phyloP scores from a whole-genome alignment of 2,888 invertebrate genomes.

The Agapostemon virescens region DNA sequence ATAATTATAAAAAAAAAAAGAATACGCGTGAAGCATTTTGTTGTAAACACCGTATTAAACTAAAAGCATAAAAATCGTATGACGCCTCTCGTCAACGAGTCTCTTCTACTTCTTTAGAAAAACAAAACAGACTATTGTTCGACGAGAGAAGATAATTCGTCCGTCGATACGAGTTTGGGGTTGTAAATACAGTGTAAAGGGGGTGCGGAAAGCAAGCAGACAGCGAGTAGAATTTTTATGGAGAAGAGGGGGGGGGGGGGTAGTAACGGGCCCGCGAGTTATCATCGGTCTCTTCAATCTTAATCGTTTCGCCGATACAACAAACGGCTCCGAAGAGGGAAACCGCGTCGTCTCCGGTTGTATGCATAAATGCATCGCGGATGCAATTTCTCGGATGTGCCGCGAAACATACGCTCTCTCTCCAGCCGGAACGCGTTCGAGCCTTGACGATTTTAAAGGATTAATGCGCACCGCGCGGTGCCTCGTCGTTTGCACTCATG shows the following conservation, averaged over 20 bases:
- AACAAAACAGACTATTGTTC: not conserved
- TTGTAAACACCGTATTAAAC: not conserved
- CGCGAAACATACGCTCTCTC: constrained; percentile 20
- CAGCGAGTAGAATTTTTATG: not conserved
- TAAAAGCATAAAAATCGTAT: not conserved
- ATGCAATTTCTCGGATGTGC: constrained; percentile 10
- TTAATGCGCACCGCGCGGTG: constrained; percentile 39
- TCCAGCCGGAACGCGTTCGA: constrained; percentile 8
- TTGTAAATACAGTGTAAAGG: not conserved
- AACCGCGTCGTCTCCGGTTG: not conserved
- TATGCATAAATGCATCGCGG: constrained; percentile 12
- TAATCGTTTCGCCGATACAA: constrained; percentile 13
- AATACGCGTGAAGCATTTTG: not conserved
- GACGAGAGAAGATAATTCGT: not conserved
- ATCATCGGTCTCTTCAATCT: constrained; percentile 12
- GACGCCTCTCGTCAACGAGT: not conserved
- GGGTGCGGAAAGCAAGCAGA: not conserved
- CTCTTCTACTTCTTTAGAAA: not conserved
- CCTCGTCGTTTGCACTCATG: constrained; percentile 48
- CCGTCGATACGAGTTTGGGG: not conserved
- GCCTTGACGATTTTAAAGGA: constrained; percentile 44
- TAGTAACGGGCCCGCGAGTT: not conserved
- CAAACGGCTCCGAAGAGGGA: constrained; percentile 12
- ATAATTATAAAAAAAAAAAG: too few species aligned
- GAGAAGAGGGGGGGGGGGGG: not conserved